Evolutionary conservation across 2,888 invertebrate species (phyloP).

Genomic region (Torymus texanus): DNA sequence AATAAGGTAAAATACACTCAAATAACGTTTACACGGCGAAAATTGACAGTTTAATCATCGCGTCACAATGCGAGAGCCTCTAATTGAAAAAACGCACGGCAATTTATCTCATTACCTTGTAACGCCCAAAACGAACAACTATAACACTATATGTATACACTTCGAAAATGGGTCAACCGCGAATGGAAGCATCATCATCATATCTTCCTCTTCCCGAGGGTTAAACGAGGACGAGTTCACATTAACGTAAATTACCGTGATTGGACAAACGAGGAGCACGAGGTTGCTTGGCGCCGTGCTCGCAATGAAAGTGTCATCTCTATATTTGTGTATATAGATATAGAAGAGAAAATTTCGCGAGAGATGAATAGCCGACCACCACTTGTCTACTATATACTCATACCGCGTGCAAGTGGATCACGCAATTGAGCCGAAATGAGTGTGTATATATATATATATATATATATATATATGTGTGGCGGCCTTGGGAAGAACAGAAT

Average conservation of each 20-base stretch:
- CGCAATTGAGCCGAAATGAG: slow-evolving; percentile 34
- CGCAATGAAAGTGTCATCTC: slow-evolving; percentile 33
- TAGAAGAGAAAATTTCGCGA: slow-evolving; percentile 10
- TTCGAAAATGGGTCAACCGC: neutral
- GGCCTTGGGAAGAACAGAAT: slow-evolving; percentile 54
- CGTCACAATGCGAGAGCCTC: no score
- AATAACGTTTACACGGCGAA: no score
- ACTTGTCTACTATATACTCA: neutral
- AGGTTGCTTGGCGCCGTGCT: neutral
- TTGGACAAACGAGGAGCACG: slow-evolving; percentile 41
- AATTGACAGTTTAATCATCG: no score
- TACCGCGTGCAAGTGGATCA: slow-evolving; percentile 46
- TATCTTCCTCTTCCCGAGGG: neutral
- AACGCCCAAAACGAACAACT: no score
- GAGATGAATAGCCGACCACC: slow-evolving; percentile 26
- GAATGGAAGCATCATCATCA: no score
- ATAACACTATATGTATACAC: no score
- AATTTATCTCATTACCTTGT: no score
- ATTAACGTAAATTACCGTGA: slow-evolving; percentile 27
- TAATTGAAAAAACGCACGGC: no score
- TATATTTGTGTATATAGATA: no score
- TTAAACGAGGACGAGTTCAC: neutral
- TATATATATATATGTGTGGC: neutral
- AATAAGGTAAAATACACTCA: no score
- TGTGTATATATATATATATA: no score